phyloP scores from a whole-genome alignment of 2,113 vertebrate genomes.

The Phyllopteryx taeniolatus region DNA sequence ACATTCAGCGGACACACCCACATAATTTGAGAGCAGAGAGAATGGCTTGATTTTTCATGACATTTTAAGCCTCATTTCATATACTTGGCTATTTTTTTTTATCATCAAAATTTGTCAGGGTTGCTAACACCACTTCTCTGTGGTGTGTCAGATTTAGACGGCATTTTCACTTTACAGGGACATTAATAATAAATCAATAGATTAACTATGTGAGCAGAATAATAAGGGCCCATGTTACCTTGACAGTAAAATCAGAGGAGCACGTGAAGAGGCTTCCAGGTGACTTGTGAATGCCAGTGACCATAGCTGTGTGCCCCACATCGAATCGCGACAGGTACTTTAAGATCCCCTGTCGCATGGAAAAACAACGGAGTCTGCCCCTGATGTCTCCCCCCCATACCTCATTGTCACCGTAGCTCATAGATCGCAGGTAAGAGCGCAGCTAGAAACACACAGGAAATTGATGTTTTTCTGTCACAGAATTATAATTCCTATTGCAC shows the following conservation, averaged over 20 bases:
- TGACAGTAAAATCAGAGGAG: slow-evolving; percentile 82
- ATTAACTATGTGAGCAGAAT: background rate
- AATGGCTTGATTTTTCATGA: too few species aligned
- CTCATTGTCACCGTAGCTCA: slow-evolving; percentile 79
- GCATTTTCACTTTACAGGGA: too few species aligned
- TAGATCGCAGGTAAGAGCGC: slow-evolving; percentile 82
- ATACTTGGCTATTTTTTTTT: too few species aligned
- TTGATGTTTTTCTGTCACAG: background rate
- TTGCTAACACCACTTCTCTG: too few species aligned
- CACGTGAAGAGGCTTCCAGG: slow-evolving; percentile 84
- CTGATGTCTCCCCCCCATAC: slow-evolving; percentile 88
- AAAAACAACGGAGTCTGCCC: slow-evolving; percentile 81
- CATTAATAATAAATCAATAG: background rate
- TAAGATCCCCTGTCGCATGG: slow-evolving; percentile 71
- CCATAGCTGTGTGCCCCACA: slow-evolving; percentile 83
- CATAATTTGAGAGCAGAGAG: too few species aligned
- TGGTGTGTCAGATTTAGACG: too few species aligned
- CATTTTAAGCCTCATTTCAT: too few species aligned
- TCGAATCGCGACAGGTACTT: slow-evolving; percentile 75
- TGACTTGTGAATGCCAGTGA: slow-evolving; percentile 83
- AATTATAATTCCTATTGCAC: background rate
- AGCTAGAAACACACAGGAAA: slow-evolving; percentile 65
- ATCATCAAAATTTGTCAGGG: too few species aligned
- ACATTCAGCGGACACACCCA: too few species aligned
- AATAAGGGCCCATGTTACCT: slow-evolving; percentile 63